These are phyloP conservation scores for Epinephelus awoara DNA, from an alignment of 2,797 vertebrate species.

Conservation along the genomic window DNA sequence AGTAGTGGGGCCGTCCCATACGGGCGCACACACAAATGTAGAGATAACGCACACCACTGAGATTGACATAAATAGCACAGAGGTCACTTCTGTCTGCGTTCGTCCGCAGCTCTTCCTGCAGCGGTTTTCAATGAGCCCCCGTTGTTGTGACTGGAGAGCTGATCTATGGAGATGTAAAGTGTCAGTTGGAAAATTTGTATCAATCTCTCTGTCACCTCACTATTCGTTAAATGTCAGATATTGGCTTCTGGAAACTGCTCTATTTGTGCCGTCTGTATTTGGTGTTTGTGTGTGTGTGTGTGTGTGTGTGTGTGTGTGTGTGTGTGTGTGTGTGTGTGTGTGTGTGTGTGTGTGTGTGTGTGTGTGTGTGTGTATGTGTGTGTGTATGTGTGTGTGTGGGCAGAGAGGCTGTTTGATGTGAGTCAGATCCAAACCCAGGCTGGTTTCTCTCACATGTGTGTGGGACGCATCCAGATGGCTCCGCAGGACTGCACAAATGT, in stretches of 20 bases:
- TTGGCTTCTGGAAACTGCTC: conserved; percentile 83
- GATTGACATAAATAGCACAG: not conserved
- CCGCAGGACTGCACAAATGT: conserved; percentile 87
- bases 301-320: conserved; percentile 44
- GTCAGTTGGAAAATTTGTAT: conserved; percentile 56
- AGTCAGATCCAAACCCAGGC: conserved; percentile 86
- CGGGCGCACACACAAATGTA: conserved; percentile 11
- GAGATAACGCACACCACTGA: conserved; percentile 13
- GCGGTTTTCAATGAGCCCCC: conserved; percentile 37
- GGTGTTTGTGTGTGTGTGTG: conserved; percentile 64
- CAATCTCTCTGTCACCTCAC: conserved; percentile 66
- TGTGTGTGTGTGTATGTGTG: conserved; percentile 54
- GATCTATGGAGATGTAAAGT: conserved; percentile 45
- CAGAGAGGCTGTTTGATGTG: conserved; percentile 87
- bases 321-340: conserved; percentile 54
- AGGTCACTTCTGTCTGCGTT: conserved; percentile 7
- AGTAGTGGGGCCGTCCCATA: conserved; percentile 63
- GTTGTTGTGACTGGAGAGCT: conserved; percentile 59
- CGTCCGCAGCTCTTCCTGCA: conserved; percentile 9
- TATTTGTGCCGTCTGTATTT: conserved; percentile 78
- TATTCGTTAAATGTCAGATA: conserved; percentile 87
- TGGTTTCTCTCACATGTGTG: conserved; percentile 86
- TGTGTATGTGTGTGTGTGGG: conserved; percentile 77
- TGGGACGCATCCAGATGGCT: conserved; percentile 90
- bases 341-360: conserved; percentile 39